Percentiles rank a stretch among this genome's conserved stretches.
Conservation (phyloP, 1,140 invertebrate genomes). For the Drosophila parabipectinata region DNA sequence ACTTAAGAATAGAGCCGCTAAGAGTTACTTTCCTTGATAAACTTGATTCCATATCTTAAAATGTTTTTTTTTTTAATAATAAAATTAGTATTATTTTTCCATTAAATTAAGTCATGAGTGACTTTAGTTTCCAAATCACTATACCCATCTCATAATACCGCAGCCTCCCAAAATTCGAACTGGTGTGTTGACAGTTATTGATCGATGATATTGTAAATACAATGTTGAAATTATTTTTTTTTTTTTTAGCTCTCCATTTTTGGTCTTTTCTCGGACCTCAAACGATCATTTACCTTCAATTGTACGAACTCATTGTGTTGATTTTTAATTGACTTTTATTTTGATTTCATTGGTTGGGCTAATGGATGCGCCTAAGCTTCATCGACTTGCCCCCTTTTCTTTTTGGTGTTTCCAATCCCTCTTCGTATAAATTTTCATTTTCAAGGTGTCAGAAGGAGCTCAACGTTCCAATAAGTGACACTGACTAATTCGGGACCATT, state of each 20-base stretch:
- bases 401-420: neutral
- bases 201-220: slow-evolving; percentile 73
- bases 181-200: slow-evolving; percentile 79
- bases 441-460: slow-evolving; percentile 24
- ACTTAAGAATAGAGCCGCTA: too few species aligned
- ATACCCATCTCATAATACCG: slow-evolving; percentile 10
- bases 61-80: too few species aligned
- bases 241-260: slow-evolving; percentile 53
- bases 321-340: slow-evolving; percentile 71
- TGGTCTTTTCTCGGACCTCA: slow-evolving; percentile 15
- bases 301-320: slow-evolving; percentile 53
- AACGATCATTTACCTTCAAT: slow-evolving; percentile 58
- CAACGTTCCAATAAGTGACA: slow-evolving; percentile 67
- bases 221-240: slow-evolving; percentile 80
- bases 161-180: slow-evolving; percentile 18
- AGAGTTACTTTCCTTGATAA: too few species aligned
- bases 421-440: neutral
- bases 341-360: slow-evolving; percentile 44
- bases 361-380: slow-evolving; percentile 43
- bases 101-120: too few species aligned
- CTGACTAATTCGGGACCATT: slow-evolving; percentile 76
- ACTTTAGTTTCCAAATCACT: neutral
- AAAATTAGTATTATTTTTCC: too few species aligned
- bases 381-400: slow-evolving; percentile 8
- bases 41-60: too few species aligned